Base-by-base conservation (phyloP, 1,140 invertebrate species). In the Zaprionus nigranus region DNA sequence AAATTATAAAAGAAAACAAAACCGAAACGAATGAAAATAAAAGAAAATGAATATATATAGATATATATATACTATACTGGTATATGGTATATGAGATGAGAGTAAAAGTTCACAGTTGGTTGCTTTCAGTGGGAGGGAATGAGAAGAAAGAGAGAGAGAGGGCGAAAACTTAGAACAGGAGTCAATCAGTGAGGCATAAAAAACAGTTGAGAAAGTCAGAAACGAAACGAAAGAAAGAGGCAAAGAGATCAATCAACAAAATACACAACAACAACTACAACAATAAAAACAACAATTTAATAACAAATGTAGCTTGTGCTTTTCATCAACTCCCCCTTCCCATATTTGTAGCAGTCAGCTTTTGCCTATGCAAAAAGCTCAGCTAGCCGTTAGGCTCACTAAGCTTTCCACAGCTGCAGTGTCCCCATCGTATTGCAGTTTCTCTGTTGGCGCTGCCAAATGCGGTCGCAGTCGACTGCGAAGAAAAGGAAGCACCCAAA, bases 161-260 rank as follows among this genome's bases (percentile, higher is more conserved):
- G n/a, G 38, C 36, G 38, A 43, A 6, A 40, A 40, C 38, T 40
- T n/a, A 43, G 40, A 68, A 30, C 54, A 59, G 46, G 9, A 56
- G 58, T 58, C 56, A 40, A 51, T 40, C 38, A 49, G 61, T 58
- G 65, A 49, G 40, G 36, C 40, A 13, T 26, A 26, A 40, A 78
- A 65, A 60, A 54, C 34, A 81, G 56, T 61, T 68, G 40, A 46
- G 46, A 60, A 70, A 76, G 71, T 72, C 20, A 46, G n/a, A 64
- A 74, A 58, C 51, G 75, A 67, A 78, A 81, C 60, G 36, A 75
- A 75, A 3, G 30, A 34, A 84, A 73, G 68, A 81, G 73, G 73
- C 63, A 86, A 78, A 75, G 70, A 77, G 76, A 87, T 87, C 81
- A 88, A 83, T 81, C 81, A 88, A 88, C 74, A 83, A 81, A 85